Percentiles rank a stretch among this genome's conserved stretches.
These are phyloP conservation scores for Acronicta leporina DNA, from an alignment of 2,888 invertebrate species.

Conservation along the genomic window DNA sequence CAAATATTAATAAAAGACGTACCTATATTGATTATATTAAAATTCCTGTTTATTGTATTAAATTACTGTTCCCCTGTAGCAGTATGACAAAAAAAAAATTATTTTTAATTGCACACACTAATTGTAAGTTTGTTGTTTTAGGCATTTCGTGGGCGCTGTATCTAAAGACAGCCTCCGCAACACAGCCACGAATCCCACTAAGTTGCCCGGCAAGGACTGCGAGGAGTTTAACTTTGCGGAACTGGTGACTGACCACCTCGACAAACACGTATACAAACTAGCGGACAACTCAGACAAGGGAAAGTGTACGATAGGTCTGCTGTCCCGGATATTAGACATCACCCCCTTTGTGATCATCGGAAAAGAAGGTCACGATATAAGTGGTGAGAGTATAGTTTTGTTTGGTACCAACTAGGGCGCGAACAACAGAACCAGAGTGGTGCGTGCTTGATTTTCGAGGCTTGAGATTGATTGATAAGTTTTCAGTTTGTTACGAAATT, in stretches of 20 bases:
- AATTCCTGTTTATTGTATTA: too few species aligned
- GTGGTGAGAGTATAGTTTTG: conserved; percentile 6
- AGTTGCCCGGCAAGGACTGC: conserved; percentile 57
- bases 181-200: conserved; percentile 68
- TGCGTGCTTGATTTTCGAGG: too few species aligned
- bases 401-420: too few species aligned
- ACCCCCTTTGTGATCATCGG: conserved; percentile 92
- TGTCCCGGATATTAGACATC: conserved; percentile 93
- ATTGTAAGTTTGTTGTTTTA: conserved; percentile 17
- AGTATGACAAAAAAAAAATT: too few species aligned
- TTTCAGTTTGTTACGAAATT: too few species aligned
- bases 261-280: conserved; percentile 90
- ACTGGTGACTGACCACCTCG: conserved; percentile 83
- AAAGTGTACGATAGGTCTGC: conserved; percentile 89
- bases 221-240: conserved; percentile 86
- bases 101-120: too few species aligned
- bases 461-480: too few species aligned
- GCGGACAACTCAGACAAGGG: conserved; percentile 63
- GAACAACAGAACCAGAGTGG: too few species aligned
- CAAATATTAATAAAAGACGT: too few species aligned
- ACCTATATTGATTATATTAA: too few species aligned
- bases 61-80: too few species aligned
- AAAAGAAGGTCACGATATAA: conserved; percentile 34
- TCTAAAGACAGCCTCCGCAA: conserved; percentile 85
- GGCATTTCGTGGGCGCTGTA: conserved; percentile 58